Conservation (phyloP, 2,888 invertebrate species). For the Vesta saturnalis region DNA sequence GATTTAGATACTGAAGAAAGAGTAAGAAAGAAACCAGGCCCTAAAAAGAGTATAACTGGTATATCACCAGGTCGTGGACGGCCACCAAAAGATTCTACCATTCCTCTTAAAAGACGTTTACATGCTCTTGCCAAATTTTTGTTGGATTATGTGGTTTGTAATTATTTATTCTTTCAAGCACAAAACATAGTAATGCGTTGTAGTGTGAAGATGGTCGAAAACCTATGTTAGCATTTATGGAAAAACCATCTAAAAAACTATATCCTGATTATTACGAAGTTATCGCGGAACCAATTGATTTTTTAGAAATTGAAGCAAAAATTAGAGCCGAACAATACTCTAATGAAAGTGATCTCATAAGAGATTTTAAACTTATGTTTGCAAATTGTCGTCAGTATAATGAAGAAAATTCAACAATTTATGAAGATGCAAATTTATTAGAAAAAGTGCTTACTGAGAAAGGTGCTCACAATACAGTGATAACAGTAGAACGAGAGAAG, state of each 20-base stretch:
- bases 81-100: conserved; percentile 57
- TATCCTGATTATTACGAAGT: conserved; percentile 97
- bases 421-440: conserved; percentile 90
- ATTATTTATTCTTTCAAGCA: neutral
- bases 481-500: conserved; percentile 61
- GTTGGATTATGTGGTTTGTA: conserved; percentile 72
- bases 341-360: conserved; percentile 84
- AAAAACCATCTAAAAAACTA: conserved; percentile 92
- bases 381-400: conserved; percentile 97
- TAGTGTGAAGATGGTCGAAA: conserved; percentile 81
- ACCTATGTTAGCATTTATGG: conserved; percentile 93
- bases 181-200: conserved; percentile 42
- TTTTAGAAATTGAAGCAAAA: conserved; percentile 91
- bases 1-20: conserved; percentile 62
- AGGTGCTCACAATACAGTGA: conserved; percentile 69
- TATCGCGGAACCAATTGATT: conserved; percentile 93
- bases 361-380: conserved; percentile 95
- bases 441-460: conserved; percentile 87
- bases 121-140: conserved; percentile 81
- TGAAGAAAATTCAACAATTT: conserved; percentile 95
- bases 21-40: conserved; percentile 53
- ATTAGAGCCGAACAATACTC: conserved; percentile 88
- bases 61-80: conserved; percentile 51
- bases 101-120: conserved; percentile 82
- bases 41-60: conserved; percentile 42